Conservation (phyloP, 2,888 invertebrate genomes). For the Pediacus dermestoides region DNA sequence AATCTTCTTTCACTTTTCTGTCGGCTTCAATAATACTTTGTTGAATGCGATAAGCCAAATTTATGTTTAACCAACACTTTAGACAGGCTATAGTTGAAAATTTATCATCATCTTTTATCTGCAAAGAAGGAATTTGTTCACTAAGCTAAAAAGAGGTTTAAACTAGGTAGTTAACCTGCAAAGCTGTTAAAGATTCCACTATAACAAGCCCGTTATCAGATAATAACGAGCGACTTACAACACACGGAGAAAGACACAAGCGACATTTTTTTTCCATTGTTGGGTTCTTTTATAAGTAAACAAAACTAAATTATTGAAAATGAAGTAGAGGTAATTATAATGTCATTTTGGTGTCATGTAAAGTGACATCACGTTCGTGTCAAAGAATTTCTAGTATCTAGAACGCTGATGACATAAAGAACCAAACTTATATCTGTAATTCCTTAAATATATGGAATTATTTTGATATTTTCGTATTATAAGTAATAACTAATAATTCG, state of each 20-base stretch:
- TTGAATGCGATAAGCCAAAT: slow-evolving; percentile 32
- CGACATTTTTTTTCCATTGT: slow-evolving; percentile 31
- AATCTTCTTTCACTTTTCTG: slow-evolving; percentile 18
- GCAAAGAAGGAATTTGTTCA: slow-evolving; percentile 7
- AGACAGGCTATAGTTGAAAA: slow-evolving; percentile 26
- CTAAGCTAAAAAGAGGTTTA: slow-evolving; percentile 8
- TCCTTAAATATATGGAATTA: no score
- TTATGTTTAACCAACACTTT: slow-evolving; percentile 33
- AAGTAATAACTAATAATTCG: no score
- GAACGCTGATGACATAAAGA: not conserved
- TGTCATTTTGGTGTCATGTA: no score
- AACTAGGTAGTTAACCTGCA: no score
- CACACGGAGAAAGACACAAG: slow-evolving; percentile 32
- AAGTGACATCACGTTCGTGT: no score
- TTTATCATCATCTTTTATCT: slow-evolving; percentile 16
- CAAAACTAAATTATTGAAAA: no score
- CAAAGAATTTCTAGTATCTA: no score
- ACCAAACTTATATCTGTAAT: no score
- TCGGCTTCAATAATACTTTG: slow-evolving; percentile 31
- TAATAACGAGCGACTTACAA: slow-evolving; percentile 30
- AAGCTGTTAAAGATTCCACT: slow-evolving; percentile 34
- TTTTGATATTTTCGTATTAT: no score
- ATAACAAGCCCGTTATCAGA: slow-evolving; percentile 29
- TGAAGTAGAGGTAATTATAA: no score
- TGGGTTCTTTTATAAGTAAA: no score